A percentile compares a stretch with the other conserved stretches of the same genome.
Conservation (phyloP, 2,113 vertebrate species). For the Trinectes maculatus region DNA sequence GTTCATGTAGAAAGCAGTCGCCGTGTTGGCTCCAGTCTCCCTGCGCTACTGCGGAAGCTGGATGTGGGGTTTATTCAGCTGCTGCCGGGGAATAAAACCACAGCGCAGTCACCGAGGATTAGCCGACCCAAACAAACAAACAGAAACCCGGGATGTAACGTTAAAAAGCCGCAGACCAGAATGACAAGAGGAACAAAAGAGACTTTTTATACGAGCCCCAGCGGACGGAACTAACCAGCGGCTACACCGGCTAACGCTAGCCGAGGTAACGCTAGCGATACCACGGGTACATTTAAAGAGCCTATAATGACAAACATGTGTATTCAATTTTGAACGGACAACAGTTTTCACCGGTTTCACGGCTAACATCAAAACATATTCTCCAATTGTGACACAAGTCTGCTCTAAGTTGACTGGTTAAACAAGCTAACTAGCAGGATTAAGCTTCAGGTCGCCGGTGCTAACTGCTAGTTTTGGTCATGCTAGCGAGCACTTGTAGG, state of each 20-base stretch:
- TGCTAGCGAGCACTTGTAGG: background rate
- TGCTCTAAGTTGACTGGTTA: slow-evolving; percentile 19
- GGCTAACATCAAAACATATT: background rate
- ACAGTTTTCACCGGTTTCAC: background rate
- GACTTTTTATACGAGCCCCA: slow-evolving; percentile 47
- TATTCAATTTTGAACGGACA: background rate
- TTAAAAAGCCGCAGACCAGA: slow-evolving; percentile 26
- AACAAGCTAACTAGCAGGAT: slow-evolving; percentile 39
- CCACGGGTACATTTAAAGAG: slow-evolving; percentile 25
- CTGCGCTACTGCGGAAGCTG: slow-evolving; percentile 6
- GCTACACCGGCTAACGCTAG: slow-evolving; percentile 69
- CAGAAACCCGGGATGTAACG: slow-evolving; percentile 37
- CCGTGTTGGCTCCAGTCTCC: slow-evolving; percentile 31
- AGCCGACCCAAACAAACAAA: background rate
- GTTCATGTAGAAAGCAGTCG: slow-evolving; percentile 43
- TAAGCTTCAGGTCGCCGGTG: background rate
- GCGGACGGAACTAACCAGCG: slow-evolving; percentile 58
- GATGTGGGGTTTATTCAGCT: slow-evolving; percentile 28
- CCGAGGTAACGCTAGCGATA: slow-evolving; percentile 50
- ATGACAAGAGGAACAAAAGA: slow-evolving; percentile 71
- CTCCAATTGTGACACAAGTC: background rate
- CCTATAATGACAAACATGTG: background rate
- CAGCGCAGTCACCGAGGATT: background rate
- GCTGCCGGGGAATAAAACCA: background rate
- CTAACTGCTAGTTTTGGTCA: slow-evolving; percentile 15